Base-by-base conservation (phyloP, 2,888 invertebrate genomes). In the Hololepta plana region DNA sequence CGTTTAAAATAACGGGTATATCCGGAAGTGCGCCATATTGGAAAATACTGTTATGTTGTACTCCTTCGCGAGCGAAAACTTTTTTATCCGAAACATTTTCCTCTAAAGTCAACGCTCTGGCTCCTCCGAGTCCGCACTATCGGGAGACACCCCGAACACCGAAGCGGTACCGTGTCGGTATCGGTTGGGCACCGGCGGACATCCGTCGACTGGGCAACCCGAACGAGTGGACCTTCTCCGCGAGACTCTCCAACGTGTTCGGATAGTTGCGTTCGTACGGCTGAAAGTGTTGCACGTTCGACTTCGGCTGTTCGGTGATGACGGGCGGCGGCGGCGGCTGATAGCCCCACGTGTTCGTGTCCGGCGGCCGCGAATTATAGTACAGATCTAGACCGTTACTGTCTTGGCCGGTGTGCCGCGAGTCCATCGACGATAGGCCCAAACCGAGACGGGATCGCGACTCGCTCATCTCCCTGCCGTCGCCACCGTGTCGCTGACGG, bases 191-290 rank as follows among this genome's bases (percentile, higher is more conserved):
- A n/a, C 72, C 72, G 11, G 72, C 67, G n/a, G 72, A 72, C 68
- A 73, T 70, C 33, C 73, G 60, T 24, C 72, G 51, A 31, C 55
- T 52, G 32, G 59, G 57, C 32, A 67, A 57, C 3, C 60, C 61
- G 54, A 82, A 85, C 27, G 85, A 76, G 52, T 88, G 88, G 29
- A 88, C 87, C 57, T 87, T 87, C 52, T 90, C 88, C 4, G 88
- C 87, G 28, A 90, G 64, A 44, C 85, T 87, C 50, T 88, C 88
- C 38, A 88, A 55, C 1, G 88, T 88, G 49, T 87, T 87, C 2
- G 82, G 81, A 48, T 80, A 80, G 29, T 69, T 72, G 34, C 85
- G 67, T 48, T 87, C 85, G 53, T 85, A 88, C 4, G 84, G 82
- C 34, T 82, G 82, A 53, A 84, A 87, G 46, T 84, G 73, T 37